Evolutionary conservation across 2,113 vertebrate species (phyloP), one percentile per base, ranked within the genome.

Genomic region (Alethe castanea): DNA sequence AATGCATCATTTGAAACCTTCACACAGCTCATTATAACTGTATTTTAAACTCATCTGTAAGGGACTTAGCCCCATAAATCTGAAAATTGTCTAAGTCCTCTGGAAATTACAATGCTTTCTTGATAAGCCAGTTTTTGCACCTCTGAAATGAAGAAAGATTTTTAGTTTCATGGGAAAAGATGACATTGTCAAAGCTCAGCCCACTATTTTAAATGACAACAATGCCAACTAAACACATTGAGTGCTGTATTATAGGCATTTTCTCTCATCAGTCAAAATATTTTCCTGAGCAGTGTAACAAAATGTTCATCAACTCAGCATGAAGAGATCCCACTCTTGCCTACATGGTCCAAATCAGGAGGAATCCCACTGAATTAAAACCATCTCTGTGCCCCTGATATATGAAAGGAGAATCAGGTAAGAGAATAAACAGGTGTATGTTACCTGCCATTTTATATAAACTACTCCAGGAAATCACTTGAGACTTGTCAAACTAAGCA

Each of bases 201-300:
- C 16, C 7, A 33, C 26, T 61, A 19, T 59, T 90, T 80, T 36
- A 71, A 81, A 64, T 26, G 8, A 56, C 44, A 83, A 35, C 48
- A 82, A n/a, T 0, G 0, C 60, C 47, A 74, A 14, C 20, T 22
- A 61, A 74, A 70, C 8, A 13, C 18, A 28, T 19, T 90, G 33
- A 74, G 25, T 53, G 36, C 7, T n/a, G 9, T 19, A 36, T 73
- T 86, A 40, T 2, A 56, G 33, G 20, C 35, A 28, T 88, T 88
- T 92, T 91, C 59, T 76, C 71, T 81, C 65, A 91, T 54, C 70
- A 65, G 31, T 65, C 60, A 81, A 53, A 86, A 93, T 92, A 94
- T 94, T 94, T 97, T 95, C 81, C 81, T 81, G 60, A 95, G 52
- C 24, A 33, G 17, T 92, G 91, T 92, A 88, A 85, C 56, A 90